A percentile compares a stretch with the other conserved stretches of the same genome.
Evolutionary conservation across 2,797 vertebrate species (phyloP).

Genomic region (Poecilia wingei): DNA sequence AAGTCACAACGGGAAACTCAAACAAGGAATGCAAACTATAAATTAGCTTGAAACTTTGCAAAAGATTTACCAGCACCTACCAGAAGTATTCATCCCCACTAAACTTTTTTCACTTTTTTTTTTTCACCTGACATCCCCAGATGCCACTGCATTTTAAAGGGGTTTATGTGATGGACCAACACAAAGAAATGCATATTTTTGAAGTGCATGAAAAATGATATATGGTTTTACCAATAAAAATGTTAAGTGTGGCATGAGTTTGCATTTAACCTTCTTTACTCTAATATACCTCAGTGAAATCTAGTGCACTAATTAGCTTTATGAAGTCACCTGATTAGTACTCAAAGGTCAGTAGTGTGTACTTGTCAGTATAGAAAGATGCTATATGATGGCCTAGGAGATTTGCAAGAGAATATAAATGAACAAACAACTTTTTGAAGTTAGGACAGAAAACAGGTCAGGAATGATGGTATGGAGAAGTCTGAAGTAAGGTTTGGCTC

Average conservation of each 20-base stretch:
- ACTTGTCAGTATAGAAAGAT: neutral
- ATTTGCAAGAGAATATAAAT: neutral
- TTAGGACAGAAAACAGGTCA: neutral
- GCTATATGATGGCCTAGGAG: neutral
- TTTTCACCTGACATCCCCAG: neutral
- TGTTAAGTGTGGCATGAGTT: neutral
- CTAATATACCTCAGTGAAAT: neutral
- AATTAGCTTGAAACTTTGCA: slow-evolving; percentile 38
- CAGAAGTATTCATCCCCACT: neutral
- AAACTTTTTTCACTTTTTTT: neutral
- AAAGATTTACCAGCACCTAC: slow-evolving; percentile 7
- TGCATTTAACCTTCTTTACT: neutral
- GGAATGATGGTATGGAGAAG: neutral
- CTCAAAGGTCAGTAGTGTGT: neutral
- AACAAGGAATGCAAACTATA: slow-evolving; percentile 53
- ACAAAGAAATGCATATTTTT: neutral
- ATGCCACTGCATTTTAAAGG: neutral
- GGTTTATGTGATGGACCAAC: neutral
- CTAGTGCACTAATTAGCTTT: neutral
- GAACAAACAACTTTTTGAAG: neutral
- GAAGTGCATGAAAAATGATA: neutral
- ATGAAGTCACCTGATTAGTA: neutral
- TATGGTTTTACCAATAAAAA: neutral
- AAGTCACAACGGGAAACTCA: slow-evolving; percentile 50
- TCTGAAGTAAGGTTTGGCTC: neutral